Percentiles rank a stretch among this genome's conserved stretches.
Conservation (phyloP, 2,113 vertebrate genomes). For the Pachypanchax playfairii region DNA sequence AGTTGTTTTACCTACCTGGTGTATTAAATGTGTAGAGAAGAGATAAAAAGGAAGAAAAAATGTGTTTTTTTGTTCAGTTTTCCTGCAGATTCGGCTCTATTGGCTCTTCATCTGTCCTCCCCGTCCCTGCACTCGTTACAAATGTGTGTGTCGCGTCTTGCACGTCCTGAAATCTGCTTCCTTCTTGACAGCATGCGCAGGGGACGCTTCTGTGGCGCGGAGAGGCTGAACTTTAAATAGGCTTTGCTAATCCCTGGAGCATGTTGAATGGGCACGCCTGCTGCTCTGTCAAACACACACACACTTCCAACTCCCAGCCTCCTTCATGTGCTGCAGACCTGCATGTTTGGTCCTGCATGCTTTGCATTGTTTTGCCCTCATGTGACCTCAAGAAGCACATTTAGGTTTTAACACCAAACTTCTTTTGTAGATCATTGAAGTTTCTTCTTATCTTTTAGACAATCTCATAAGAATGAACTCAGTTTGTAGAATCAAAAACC, state of each 20-base stretch:
- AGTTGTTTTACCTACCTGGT: conserved; percentile 32
- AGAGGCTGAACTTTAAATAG: conserved; percentile 73
- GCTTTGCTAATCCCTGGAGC: conserved; percentile 55
- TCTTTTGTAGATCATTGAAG: too few relatives aligned
- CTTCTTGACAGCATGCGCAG: conserved; percentile 26
- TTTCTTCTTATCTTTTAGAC: too few relatives aligned
- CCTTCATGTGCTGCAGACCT: not conserved
- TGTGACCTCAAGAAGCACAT: conserved; percentile 4
- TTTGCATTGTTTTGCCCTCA: conserved; percentile 24
- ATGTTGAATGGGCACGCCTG: conserved; percentile 48
- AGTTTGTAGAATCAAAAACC: too few relatives aligned
- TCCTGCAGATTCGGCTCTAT: not conserved
- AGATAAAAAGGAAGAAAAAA: not conserved
- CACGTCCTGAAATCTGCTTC: conserved; percentile 13
- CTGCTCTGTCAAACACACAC: conserved; percentile 26
- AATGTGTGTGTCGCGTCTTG: not conserved
- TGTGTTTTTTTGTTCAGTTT: not conserved
- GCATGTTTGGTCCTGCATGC: conserved; percentile 18
- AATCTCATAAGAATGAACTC: too few relatives aligned
- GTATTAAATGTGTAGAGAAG: not conserved
- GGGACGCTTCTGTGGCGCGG: conserved; percentile 37
- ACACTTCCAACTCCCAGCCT: not conserved
- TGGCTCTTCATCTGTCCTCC: conserved; percentile 18
- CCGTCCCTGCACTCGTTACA: not conserved
- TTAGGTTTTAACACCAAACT: too few relatives aligned